These are phyloP conservation scores for Euglossa dilemma DNA, from an alignment of 1,140 invertebrate species.

Conservation along the genomic window DNA sequence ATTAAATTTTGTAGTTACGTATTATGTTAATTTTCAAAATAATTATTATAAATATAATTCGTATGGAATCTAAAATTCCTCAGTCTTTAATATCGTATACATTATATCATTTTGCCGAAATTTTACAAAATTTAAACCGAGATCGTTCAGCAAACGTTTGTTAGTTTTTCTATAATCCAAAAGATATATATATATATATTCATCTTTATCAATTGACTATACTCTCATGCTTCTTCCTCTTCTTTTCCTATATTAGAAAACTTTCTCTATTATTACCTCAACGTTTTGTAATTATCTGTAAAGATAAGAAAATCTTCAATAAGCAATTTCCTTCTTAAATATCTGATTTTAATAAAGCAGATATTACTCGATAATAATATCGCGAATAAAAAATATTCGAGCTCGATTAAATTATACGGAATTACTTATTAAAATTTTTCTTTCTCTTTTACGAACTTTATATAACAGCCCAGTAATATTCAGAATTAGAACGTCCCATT, in stretches of 20 bases:
- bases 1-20: background rate
- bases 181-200: constrained; percentile 39
- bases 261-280: constrained; percentile 57
- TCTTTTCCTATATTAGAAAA: constrained; percentile 37
- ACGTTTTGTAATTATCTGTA: constrained; percentile 36
- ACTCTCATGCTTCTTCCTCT: constrained; percentile 47
- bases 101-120: constrained; percentile 12
- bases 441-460: constrained; percentile 6
- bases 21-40: background rate
- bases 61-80: background rate
- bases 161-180: constrained; percentile 51
- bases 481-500: constrained; percentile 27
- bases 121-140: constrained; percentile 31
- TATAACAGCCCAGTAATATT: constrained; percentile 13
- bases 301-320: constrained; percentile 46
- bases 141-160: constrained; percentile 26
- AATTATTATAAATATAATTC: background rate
- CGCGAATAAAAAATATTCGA: background rate
- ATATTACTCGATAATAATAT: background rate
- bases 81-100: background rate
- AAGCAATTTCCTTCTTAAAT: constrained; percentile 47
- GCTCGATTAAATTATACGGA: background rate
- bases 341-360: constrained; percentile 14
- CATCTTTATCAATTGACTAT: constrained; percentile 50
- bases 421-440: constrained; percentile 31